Percentiles rank a stretch among this genome's conserved stretches.
Evolutionary conservation across 2,888 invertebrate genomes (phyloP).

Genomic region (Drosophila tanythrix): DNA sequence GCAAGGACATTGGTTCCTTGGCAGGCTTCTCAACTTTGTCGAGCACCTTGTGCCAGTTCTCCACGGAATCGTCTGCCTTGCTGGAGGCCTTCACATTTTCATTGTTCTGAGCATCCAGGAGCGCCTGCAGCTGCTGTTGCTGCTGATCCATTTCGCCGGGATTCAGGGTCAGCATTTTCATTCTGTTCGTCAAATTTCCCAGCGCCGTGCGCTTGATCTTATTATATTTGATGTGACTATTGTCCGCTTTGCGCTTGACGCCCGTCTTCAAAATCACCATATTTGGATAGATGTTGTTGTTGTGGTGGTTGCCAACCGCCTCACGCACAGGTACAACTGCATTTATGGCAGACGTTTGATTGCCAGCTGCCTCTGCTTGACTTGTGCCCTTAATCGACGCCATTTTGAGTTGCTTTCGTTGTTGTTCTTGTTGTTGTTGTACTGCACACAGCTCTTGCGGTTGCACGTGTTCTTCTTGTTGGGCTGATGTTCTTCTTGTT

Average conservation of each 20-base stretch:
- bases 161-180: slow-evolving; percentile 75
- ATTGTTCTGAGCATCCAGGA: slow-evolving; percentile 71
- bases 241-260: slow-evolving; percentile 92
- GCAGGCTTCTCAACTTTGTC: slow-evolving; percentile 55
- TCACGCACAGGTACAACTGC: slow-evolving; percentile 68
- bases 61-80: slow-evolving; percentile 64
- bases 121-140: slow-evolving; percentile 65
- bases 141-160: slow-evolving; percentile 81
- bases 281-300: slow-evolving; percentile 79
- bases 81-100: slow-evolving; percentile 70
- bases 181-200: slow-evolving; percentile 92
- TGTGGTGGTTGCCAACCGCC: slow-evolving; percentile 37
- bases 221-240: slow-evolving; percentile 91
- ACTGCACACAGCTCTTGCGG: slow-evolving; percentile 39
- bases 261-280: slow-evolving; percentile 77
- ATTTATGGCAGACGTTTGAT: slow-evolving; percentile 42
- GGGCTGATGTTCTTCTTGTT: slow-evolving; percentile 8
- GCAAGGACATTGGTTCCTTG: slow-evolving; percentile 18
- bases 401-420: slow-evolving; percentile 76
- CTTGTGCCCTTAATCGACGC: slow-evolving; percentile 82
- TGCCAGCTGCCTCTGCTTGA: slow-evolving; percentile 67
- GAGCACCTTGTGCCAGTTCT: slow-evolving; percentile 61
- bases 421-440: slow-evolving; percentile 38
- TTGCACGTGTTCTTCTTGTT: slow-evolving; percentile 12
- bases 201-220: slow-evolving; percentile 93